Conservation (phyloP, 2,113 vertebrate species). For the Syngnathus typhle region DNA sequence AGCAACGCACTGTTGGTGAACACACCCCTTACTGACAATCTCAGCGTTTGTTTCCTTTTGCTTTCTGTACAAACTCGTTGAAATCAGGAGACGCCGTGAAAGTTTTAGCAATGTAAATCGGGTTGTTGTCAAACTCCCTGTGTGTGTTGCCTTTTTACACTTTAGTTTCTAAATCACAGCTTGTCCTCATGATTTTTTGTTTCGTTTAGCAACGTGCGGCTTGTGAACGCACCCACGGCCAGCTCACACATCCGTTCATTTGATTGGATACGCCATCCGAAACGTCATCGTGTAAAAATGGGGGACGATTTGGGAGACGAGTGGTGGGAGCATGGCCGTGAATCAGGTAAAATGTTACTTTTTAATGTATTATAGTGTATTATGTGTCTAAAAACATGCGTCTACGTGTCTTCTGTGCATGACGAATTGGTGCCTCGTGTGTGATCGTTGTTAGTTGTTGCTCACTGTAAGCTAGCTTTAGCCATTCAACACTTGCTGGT, state of each 20-base stretch:
- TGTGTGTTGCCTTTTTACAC: background rate
- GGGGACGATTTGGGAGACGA: slow-evolving; percentile 67
- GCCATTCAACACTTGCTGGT: background rate
- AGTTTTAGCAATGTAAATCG: background rate
- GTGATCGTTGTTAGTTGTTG: background rate
- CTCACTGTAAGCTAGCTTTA: slow-evolving; percentile 33
- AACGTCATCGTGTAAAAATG: slow-evolving; percentile 37
- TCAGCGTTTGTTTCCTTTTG: background rate
- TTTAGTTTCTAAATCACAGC: background rate
- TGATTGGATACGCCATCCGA: slow-evolving; percentile 11
- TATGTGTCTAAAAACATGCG: background rate
- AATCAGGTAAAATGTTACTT: slow-evolving; percentile 15
- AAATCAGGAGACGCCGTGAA: background rate
- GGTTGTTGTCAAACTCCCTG: background rate
- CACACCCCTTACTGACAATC: background rate
- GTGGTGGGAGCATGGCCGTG: slow-evolving; percentile 55
- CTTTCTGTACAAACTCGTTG: background rate
- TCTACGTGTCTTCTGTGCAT: background rate
- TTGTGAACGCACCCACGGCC: slow-evolving; percentile 37
- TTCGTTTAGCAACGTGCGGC: slow-evolving; percentile 1
- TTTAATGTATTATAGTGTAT: background rate
- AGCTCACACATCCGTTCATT: slow-evolving; percentile 38
- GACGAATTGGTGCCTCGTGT: background rate
- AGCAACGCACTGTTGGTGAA: background rate
- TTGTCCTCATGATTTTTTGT: background rate